Evolutionary conservation across 2,113 vertebrate species (phyloP), one percentile per base, ranked within the genome.

Genomic region (Eurystomus gularis): DNA sequence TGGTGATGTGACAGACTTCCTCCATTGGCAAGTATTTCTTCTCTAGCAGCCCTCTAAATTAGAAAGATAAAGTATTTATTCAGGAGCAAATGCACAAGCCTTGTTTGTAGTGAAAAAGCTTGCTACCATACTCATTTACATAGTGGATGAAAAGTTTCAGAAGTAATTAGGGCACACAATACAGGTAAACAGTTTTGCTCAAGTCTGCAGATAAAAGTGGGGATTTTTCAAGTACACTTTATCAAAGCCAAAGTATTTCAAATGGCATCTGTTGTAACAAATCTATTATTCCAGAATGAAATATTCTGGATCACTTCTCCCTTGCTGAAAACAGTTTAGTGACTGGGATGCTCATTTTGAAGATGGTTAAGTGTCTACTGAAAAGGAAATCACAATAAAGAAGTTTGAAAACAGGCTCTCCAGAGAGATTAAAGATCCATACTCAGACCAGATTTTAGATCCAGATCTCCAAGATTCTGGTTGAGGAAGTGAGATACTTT

Each of bases 1-100:
- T 99, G 99, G 88, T 99, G 99, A 98, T 99, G 99, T 82, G 99
- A 99, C 96, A 99, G 98, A 93, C 99, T 99, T 93, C 99, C 99
- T 97, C 99, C 99, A 86, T 99, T 99, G 95, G 99, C 99, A 94
- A 99, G 99, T 95, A 99, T 99, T 98, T 99, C 99, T 79, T 99
- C 99, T 98, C 99, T 98, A 96, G 99, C 99, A 96, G 99, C 98
- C 96, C 98, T 98, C 99, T 99, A 97, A 93, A 97, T 97, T 82
- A 82, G 48, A 97, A 95, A 93, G 90, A 96, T 4, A 88, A 64
- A 21, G 68, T 65, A 83, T 69, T 91, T 80, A 81, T 46, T 86
- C 40, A 72, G 93, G 51, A 86, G 61, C 33, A 93, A 81, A 92
- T 12, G 18, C 44, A 94, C 51, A 86, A 62, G 31, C 86, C 18